Conservation (phyloP, 2,888 invertebrate species). For the Pristionchus mayeri region DNA sequence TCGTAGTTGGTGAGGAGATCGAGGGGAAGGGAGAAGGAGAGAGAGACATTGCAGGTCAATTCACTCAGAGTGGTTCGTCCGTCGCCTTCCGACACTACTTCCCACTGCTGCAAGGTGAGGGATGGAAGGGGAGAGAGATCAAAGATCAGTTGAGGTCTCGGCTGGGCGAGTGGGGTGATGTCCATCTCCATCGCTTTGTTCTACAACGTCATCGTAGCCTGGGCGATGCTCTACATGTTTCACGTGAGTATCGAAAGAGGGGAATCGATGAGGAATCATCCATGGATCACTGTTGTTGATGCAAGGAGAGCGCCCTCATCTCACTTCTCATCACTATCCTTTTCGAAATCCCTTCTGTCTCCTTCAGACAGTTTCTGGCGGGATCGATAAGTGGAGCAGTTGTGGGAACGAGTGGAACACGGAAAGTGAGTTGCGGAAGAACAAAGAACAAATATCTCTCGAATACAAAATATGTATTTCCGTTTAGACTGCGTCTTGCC, state of each 20-base stretch:
- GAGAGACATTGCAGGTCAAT: constrained; percentile 23
- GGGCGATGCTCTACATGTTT: constrained; percentile 66
- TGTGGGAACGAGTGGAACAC: constrained; percentile 63
- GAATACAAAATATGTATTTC: no score
- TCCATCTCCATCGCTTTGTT: constrained; percentile 82
- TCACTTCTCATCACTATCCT: no score
- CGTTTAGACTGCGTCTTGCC: no score
- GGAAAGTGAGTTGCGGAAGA: neutral
- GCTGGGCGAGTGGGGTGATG: constrained; percentile 92
- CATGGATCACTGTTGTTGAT: no score
- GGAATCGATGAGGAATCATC: no score
- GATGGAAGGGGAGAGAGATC: neutral
- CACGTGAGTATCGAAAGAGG: constrained; percentile 24
- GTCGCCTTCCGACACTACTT: constrained; percentile 48
- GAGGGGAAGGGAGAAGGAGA: neutral
- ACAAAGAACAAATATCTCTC: neutral
- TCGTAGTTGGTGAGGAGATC: constrained; percentile 61
- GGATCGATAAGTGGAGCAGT: constrained; percentile 56
- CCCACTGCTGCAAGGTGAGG: constrained; percentile 45
- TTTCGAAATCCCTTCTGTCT: no score
- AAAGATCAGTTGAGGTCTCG: constrained; percentile 81
- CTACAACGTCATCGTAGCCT: constrained; percentile 70
- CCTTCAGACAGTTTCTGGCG: constrained; percentile 58
- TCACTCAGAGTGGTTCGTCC: constrained; percentile 47
- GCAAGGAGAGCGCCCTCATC: no score